A percentile compares a stretch with the other conserved stretches of the same genome.
These are phyloP conservation scores for Leptocoma aspasia DNA, from an alignment of 2,113 vertebrate genomes.

Conservation along the genomic window DNA sequence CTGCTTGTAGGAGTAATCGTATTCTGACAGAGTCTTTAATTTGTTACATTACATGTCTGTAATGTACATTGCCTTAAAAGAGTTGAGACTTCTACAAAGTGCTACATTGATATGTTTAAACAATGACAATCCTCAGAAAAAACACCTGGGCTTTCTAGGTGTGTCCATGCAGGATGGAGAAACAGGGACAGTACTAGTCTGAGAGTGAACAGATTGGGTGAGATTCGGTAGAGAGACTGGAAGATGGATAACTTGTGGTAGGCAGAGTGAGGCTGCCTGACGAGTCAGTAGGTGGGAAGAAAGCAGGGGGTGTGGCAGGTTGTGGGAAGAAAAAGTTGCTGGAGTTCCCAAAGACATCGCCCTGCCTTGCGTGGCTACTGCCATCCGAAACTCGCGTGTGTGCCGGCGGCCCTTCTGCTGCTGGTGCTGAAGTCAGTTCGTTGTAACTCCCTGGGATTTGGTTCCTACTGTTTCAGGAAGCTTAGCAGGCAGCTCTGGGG, in stretches of 20 bases:
- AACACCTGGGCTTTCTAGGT: background rate
- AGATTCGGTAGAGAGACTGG: conserved; percentile 11
- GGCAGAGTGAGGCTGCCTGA: background rate
- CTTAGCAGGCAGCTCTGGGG: background rate
- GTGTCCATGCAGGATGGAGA: background rate
- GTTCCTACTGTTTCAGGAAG: background rate
- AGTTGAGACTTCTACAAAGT: background rate
- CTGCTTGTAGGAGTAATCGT: background rate
- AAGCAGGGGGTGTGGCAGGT: conserved; percentile 31
- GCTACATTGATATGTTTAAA: background rate
- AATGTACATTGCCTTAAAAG: background rate
- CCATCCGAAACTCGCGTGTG: background rate
- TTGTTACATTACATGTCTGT: background rate
- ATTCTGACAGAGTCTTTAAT: background rate
- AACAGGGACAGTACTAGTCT: background rate
- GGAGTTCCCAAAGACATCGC: conserved; percentile 46
- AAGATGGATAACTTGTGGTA: background rate
- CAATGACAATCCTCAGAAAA: background rate
- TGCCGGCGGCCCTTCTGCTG: background rate
- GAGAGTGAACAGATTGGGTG: background rate
- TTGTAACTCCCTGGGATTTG: background rate
- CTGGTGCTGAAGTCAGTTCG: background rate
- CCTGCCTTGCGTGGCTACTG: background rate
- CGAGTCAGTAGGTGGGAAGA: background rate
- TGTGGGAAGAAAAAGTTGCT: conserved; percentile 45